Conservation (phyloP, 2,113 vertebrate genomes). For the Vidua chalybeata region DNA sequence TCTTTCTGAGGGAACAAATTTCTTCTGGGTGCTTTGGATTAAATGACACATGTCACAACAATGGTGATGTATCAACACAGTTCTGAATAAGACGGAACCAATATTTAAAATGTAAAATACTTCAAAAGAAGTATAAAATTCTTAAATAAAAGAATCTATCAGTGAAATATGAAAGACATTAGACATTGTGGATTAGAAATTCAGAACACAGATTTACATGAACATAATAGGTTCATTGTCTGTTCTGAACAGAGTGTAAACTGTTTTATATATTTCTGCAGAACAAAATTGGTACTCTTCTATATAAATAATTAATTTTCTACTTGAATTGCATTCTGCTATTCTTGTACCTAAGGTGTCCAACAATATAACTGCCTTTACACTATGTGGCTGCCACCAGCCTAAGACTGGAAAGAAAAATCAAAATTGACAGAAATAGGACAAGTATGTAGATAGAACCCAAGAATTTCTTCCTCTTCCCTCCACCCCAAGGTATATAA, state of each 20-base stretch:
- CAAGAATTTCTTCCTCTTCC: slow-evolving; percentile 33
- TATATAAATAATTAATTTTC: slow-evolving; percentile 39
- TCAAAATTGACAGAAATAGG: slow-evolving; percentile 75
- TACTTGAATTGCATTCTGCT: slow-evolving; percentile 31
- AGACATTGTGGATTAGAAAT: neutral
- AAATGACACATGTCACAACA: neutral
- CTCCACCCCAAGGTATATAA: slow-evolving; percentile 18
- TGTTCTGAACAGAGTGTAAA: neutral
- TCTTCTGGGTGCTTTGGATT: neutral
- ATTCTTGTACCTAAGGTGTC: slow-evolving; percentile 42
- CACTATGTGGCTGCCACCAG: slow-evolving; percentile 51
- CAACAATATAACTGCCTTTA: slow-evolving; percentile 45
- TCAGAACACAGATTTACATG: neutral
- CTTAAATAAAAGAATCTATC: neutral
- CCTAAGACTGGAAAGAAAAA: slow-evolving; percentile 59
- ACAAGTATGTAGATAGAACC: slow-evolving; percentile 44
- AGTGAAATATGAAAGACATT: neutral
- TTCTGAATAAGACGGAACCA: neutral
- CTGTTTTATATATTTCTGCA: neutral
- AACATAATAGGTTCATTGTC: neutral
- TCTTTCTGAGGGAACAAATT: neutral
- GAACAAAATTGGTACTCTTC: neutral
- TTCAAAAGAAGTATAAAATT: neutral
- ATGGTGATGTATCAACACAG: neutral
- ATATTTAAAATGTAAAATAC: neutral